Evolutionary conservation across 2,888 invertebrate species (phyloP).

Genomic region (Melanostoma mellinum): DNA sequence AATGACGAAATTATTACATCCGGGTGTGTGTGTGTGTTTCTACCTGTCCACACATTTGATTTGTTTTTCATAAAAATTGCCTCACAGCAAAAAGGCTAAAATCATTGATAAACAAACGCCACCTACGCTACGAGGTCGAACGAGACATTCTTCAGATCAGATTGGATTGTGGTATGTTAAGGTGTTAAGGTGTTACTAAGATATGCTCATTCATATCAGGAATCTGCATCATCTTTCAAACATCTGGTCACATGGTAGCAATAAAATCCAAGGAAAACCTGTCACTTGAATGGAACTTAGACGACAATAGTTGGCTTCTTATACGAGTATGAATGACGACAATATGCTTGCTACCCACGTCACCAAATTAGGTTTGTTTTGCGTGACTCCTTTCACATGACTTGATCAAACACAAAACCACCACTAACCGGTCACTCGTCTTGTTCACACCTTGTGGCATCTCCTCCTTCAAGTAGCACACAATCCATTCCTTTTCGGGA

Average conservation of each 20-base stretch:
- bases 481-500: conserved; percentile 1
- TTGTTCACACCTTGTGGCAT: conserved; percentile 42
- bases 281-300: not conserved
- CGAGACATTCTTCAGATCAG: no score
- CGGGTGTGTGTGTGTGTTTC: conserved; percentile 27
- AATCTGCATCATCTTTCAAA: conserved; percentile 5
- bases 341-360: conserved; percentile 43
- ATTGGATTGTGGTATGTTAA: no score
- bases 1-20: conserved; percentile 39
- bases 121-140: no score
- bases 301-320: not conserved
- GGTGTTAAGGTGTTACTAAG: not conserved
- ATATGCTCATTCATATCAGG: not conserved
- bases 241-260: conserved; percentile 9
- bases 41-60: not conserved
- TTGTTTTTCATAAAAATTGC: not conserved
- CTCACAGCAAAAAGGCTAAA: no score
- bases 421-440: conserved; percentile 55
- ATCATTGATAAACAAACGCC: no score
- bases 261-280: conserved; percentile 10
- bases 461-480: conserved; percentile 8
- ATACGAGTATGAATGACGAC: conserved; percentile 2
- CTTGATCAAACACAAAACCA: conserved; percentile 39
- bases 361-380: conserved; percentile 61
- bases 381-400: conserved; percentile 80